A percentile compares a stretch with the other conserved stretches of the same genome.
Evolutionary conservation across 2,113 vertebrate species (phyloP).

Genomic region (Calypte anna): DNA sequence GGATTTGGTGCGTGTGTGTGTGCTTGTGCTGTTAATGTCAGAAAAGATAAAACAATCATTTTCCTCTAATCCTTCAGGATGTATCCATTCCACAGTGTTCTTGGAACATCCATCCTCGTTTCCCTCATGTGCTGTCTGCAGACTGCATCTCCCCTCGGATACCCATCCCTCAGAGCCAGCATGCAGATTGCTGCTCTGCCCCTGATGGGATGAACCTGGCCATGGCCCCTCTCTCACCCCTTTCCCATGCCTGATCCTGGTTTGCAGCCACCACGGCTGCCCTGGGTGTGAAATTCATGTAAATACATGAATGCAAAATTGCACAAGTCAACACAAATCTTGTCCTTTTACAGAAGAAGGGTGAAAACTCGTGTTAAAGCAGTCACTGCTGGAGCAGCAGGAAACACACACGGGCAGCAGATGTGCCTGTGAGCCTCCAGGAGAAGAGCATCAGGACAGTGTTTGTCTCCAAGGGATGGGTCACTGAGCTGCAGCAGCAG

Average conservation of each 20-base stretch:
- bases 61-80: background rate
- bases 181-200: background rate
- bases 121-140: background rate
- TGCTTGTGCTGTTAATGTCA: background rate
- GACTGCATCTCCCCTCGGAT: background rate
- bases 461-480: background rate
- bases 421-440: fast-evolving
- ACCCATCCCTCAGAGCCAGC: fast-evolving
- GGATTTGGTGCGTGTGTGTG: background rate
- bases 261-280: background rate
- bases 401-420: background rate
- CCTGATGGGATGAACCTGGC: background rate
- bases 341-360: background rate
- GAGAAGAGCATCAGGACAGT: background rate
- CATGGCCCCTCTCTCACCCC: background rate
- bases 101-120: background rate
- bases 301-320: background rate
- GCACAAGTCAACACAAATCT: background rate
- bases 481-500: fast-evolving
- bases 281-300: background rate
- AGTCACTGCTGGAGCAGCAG: background rate
- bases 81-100: background rate
- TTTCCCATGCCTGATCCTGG: background rate
- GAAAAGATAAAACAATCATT: background rate
- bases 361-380: fast-evolving